These are phyloP conservation scores for Tapirus terrestris DNA, from an alignment of 2,113 vertebrate species.

Conservation along the genomic window DNA sequence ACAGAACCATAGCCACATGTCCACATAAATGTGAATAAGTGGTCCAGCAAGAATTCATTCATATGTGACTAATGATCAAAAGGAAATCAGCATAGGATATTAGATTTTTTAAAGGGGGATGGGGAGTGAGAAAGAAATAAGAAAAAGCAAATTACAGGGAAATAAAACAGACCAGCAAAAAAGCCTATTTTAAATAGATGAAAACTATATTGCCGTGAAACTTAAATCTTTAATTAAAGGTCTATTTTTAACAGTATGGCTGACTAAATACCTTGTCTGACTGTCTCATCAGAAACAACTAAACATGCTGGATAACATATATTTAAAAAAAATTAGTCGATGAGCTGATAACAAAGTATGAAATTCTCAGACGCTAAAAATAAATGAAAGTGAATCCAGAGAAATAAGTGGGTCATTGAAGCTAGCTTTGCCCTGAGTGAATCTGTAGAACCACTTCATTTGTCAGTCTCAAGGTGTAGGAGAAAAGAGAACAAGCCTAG, in stretches of 20 bases:
- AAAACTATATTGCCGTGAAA: neutral
- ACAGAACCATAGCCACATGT: neutral
- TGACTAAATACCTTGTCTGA: neutral
- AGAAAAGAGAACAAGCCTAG: neutral
- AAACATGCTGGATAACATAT: neutral
- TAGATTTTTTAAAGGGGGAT: neutral
- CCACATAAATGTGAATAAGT: neutral
- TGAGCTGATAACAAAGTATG: neutral
- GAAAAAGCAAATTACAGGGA: neutral
- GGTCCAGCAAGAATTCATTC: neutral
- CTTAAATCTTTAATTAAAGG: neutral
- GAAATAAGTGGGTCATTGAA: neutral
- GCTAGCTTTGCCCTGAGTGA: neutral
- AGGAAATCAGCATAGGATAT: neutral
- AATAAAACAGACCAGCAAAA: neutral
- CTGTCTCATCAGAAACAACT: neutral
- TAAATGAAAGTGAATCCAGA: neutral
- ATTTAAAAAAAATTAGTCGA: neutral
- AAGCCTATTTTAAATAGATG: neutral
- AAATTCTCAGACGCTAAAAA: neutral
- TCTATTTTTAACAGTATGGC: neutral
- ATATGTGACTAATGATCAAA: neutral
- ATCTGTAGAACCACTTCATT: neutral
- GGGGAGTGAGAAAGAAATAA: neutral
- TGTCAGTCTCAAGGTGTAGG: neutral